Base-by-base conservation (phyloP, 2,113 vertebrate genomes). In the Azemiops feae region DNA sequence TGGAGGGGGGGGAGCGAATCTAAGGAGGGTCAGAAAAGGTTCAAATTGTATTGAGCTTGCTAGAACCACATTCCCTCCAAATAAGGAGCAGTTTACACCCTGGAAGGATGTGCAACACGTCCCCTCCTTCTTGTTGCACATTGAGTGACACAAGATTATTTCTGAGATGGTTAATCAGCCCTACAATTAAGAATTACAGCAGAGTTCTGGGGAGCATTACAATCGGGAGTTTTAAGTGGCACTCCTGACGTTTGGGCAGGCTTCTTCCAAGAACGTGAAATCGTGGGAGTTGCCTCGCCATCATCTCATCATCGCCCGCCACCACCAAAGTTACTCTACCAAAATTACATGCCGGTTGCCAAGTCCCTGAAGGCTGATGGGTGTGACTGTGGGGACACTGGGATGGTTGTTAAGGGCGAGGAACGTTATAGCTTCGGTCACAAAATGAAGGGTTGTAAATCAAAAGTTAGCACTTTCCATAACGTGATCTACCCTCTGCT, bases 361-460 rank as follows among this genome's bases (percentile, higher is more conserved):
- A 69, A n/a, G 4, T 4, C 5, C 4, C 1, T 64, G 60, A 64
- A n/a, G 11, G 12, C 3, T 69, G 12, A n/a, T 69, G 0, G 0
- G 1, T 6, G 12, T 1, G 2, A 69, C 30, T 69, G 30, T 6
- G 64, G 14, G 12, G 4, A 5, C 16, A 12, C 12, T n/a, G 60
- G 30, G 12, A 69, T 5, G 2, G 30, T n/a, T 16, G 12, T 58
- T 54, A 25, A 25, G 22, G 30, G 60, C 0, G 30, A n/a, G 30
- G 30, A 69, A n/a, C 0, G 4, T n/a, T n/a, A 1, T 12, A 16
- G 16, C 30, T 69, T 69, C 60, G 5, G 60, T n/a, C 60, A n/a
- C 1, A 1, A 14, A 69, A 64, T 12, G 27, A 64, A 64, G 3
- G 58, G 58, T 30, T 64, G 25, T 60, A 27, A 60, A n/a, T 64